These are phyloP conservation scores for Notamacropus eugenii DNA, from an alignment of 2,797 vertebrate genomes.

Conservation along the genomic window DNA sequence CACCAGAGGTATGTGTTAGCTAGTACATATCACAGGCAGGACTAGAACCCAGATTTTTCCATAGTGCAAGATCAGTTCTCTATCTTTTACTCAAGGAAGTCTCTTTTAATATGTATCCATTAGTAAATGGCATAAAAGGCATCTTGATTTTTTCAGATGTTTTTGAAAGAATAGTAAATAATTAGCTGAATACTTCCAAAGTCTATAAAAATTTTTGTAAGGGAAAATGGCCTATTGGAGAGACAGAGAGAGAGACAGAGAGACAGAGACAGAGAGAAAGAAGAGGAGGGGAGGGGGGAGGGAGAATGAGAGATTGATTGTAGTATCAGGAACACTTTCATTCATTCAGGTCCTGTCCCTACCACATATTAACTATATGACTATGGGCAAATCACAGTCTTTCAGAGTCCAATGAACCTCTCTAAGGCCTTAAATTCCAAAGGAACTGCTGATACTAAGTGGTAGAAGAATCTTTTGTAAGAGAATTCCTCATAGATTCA, in stretches of 20 bases:
- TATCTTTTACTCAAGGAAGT: not conserved
- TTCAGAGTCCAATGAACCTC: not conserved
- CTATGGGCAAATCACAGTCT: not conserved
- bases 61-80: not conserved
- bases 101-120: not conserved
- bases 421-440: not conserved
- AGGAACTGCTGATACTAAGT: not conserved
- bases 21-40: not conserved
- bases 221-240: not conserved
- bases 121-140: not conserved
- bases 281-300: rapidly evolving
- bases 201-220: not conserved
- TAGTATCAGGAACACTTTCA: not conserved
- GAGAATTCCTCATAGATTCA: not conserved
- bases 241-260: too few relatives aligned
- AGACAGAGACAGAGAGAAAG: too few relatives aligned
- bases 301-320: too few relatives aligned
- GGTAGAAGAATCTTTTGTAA: not conserved
- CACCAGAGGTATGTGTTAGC: not conserved
- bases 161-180: not conserved
- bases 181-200: not conserved
- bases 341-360: not conserved
- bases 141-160: not conserved
- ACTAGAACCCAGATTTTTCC: not conserved
- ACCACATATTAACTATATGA: not conserved